Base-by-base conservation (phyloP, 2,888 invertebrate species). In the Panopea generosa region DNA sequence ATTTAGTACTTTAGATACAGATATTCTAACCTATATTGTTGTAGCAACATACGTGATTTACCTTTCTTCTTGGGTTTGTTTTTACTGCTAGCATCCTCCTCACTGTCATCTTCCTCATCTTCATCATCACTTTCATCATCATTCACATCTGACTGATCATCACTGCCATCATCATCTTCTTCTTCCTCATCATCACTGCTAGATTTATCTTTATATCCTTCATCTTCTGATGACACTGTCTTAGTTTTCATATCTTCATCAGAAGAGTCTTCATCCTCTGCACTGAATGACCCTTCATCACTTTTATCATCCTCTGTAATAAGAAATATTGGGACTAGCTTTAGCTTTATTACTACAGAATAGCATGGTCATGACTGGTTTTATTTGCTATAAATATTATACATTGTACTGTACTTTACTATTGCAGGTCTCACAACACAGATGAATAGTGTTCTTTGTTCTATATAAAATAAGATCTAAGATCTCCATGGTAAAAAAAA, bases 301-400 rank as follows among this genome's bases (percentile, higher is more conserved):
- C 56, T 60, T 20, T 49, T 65, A 43, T 49, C 62, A 49, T 72
- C 86, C 68, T 90, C 88, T 33, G 89, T 88, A 11, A 16, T 11
- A 40, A 40, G 40, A 7, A 40, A 40, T 40, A 40, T 11, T 40
- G 40, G 9, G 16, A n/a, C n/a, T n/a, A n/a, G n/a, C n/a, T n/a
- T n/a, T n/a, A n/a, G n/a, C n/a, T n/a, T n/a, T n/a, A n/a, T n/a
- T n/a, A n/a, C n/a, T n/a, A n/a, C n/a, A n/a, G n/a, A n/a, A n/a
- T n/a, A n/a, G n/a, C n/a, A n/a, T n/a, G n/a, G n/a, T n/a, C n/a
- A n/a, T n/a, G n/a, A n/a, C n/a, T n/a, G n/a, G n/a, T n/a, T n/a
- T n/a, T n/a, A n/a, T n/a, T n/a, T n/a, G n/a, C n/a, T n/a, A n/a
- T n/a, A n/a, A n/a, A n/a, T n/a, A n/a, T n/a, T n/a, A n/a, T n/a